Conservation (phyloP, 2,797 vertebrate species). For the Peromyscus aztecus region DNA sequence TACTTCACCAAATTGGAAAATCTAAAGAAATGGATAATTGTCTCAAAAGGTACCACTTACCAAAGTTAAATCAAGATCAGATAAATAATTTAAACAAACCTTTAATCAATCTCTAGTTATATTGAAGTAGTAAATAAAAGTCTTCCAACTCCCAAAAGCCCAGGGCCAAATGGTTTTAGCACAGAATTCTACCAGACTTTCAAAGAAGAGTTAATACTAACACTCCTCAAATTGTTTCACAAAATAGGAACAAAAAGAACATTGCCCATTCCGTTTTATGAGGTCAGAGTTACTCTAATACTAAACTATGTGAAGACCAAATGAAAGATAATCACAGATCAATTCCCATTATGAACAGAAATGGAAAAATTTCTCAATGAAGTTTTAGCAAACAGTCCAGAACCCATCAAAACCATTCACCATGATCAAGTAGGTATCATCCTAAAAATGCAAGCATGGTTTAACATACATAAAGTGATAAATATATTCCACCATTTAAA, state of each 20-base stretch:
- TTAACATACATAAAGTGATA: background rate
- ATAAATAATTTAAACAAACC: too few relatives aligned
- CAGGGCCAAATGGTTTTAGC: too few relatives aligned
- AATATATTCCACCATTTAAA: too few relatives aligned
- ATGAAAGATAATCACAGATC: background rate
- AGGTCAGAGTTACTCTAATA: background rate
- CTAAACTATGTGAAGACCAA: background rate
- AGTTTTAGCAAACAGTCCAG: background rate
- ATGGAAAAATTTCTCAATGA: background rate
- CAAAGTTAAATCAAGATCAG: background rate
- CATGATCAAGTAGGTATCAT: background rate
- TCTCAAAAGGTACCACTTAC: background rate
- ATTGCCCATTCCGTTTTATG: background rate
- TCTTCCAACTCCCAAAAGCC: too few relatives aligned
- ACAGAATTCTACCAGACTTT: too few relatives aligned
- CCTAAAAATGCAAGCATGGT: background rate
- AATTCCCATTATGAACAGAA: background rate
- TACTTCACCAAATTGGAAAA: background rate
- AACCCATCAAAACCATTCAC: background rate
- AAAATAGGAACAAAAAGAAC: background rate
- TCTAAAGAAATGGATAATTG: background rate
- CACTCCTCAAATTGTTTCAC: background rate
- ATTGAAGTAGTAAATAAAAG: too few relatives aligned
- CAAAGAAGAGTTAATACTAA: too few relatives aligned
- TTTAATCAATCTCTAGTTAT: too few relatives aligned